Base-by-base conservation (phyloP, 2,113 vertebrate genomes). In the Microtus montanus region DNA sequence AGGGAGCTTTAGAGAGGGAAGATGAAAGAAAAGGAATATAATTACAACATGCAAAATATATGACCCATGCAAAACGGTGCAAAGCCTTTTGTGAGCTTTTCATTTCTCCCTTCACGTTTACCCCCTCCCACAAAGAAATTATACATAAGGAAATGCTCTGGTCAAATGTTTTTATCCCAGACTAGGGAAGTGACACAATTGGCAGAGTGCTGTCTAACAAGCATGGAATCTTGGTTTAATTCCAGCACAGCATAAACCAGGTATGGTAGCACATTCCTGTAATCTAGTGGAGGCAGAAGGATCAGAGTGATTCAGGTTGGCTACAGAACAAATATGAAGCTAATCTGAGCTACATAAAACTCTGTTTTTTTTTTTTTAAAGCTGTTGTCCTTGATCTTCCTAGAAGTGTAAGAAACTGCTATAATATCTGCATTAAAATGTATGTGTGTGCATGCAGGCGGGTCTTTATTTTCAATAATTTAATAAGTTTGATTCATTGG, bases 1-100 rank as follows among this genome's bases (percentile, higher is more conserved):
- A 95, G 77, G 95, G 89, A 96, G 68, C 19, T 68, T 63, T 63
- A 5, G 66, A 92, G 77, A 95, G 93, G 91, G 41, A 92, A 92
- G 90, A 87, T 44, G n/a, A 95, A 64, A 5, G 63, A 90, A 73
- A 95, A 95, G 91, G 63, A 93, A 82, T 80, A 89, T 41, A 30
- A 93, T 84, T 38, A 83, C 35, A 44, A 44, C 26, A 49, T 20
- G 28, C 20, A 74, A 44, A 35, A 87, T 11, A 49, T n/a, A 17
- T 35, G 47, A 79, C 74, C 35, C 13, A 13, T 85, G 79, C 41
- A 22, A 17, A 88, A 47, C 35, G 20, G 68, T 87, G 41, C 33
- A 41, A 89, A 95, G 54, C 33, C n/a, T 87, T 77, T 38, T 44
- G 12, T 28, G 12, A 58, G 41, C 24, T 49, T 87, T 89, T 41